Percentiles rank a stretch among this genome's conserved stretches.
These are phyloP conservation scores for Chelonoidis abingdonii DNA, from an alignment of 2,113 vertebrate genomes.

Conservation along the genomic window DNA sequence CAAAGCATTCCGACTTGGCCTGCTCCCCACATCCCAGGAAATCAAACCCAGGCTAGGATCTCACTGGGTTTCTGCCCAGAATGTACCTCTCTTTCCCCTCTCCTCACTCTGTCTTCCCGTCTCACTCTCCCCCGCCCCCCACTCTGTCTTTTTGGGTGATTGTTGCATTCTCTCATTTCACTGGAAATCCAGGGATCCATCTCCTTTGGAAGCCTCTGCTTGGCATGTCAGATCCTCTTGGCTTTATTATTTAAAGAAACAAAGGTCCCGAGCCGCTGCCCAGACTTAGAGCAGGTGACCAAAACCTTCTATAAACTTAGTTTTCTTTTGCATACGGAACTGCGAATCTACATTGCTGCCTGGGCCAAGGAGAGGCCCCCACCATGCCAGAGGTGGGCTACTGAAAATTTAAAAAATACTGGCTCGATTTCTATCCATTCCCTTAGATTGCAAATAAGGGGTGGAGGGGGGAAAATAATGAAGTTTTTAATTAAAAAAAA, in stretches of 20 bases:
- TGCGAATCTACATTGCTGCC: conserved; percentile 23
- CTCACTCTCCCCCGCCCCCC: neutral
- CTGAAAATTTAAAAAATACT: conserved; percentile 44
- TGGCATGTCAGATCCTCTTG: neutral
- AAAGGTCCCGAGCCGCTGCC: conserved; percentile 51
- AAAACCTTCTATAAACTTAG: conserved; percentile 31
- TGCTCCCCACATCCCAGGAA: neutral
- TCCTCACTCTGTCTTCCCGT: conserved; percentile 48
- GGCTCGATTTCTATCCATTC: conserved; percentile 50
- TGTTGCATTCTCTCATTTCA: neutral
- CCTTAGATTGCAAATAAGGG: conserved; percentile 65
- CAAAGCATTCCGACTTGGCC: accelerated
- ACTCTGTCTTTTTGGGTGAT: accelerated
- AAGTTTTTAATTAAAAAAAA: conserved; percentile 80
- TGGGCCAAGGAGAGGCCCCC: neutral
- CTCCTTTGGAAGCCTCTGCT: neutral
- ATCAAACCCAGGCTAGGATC: accelerated
- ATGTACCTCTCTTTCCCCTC: conserved; percentile 21
- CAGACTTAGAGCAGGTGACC: conserved; percentile 50
- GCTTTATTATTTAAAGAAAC: conserved; percentile 57
- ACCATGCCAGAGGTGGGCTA: conserved; percentile 34
- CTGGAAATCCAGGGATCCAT: neutral
- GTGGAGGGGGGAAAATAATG: conserved; percentile 59
- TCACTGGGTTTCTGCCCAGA: neutral
- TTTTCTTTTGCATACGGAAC: conserved; percentile 27